Evolutionary conservation across 2,113 vertebrate genomes (phyloP).

Genomic region (Pygoscelis adeliae): DNA sequence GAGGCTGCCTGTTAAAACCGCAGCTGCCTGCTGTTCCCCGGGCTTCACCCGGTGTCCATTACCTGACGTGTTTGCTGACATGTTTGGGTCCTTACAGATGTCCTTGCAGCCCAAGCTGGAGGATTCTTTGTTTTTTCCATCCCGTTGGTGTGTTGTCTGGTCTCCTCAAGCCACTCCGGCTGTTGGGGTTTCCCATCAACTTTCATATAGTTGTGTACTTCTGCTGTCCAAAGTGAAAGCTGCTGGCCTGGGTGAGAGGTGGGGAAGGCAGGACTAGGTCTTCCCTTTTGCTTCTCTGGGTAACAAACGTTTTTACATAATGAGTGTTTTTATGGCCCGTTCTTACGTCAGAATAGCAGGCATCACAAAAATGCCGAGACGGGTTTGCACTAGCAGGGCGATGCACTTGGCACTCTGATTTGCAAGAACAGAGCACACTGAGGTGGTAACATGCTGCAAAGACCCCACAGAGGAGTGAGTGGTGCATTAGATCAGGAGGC

Average conservation of each 20-base stretch:
- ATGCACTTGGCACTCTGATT: not conserved
- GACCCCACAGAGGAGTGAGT: not conserved
- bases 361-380: no score
- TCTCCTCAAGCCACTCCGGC: not conserved
- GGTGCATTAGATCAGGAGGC: not conserved
- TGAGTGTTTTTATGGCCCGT: not conserved
- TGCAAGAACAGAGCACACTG: not conserved
- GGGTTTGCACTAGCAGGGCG: not conserved
- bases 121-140: not conserved
- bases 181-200: not conserved
- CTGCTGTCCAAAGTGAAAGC: not conserved
- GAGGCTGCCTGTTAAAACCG: not conserved
- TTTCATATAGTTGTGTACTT: not conserved
- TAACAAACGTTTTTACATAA: not conserved
- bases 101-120: not conserved
- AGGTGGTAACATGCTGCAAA: not conserved
- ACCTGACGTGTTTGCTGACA: not conserved
- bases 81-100: not conserved
- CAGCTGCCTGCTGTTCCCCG: not conserved
- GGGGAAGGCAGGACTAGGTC: not conserved
- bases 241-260: not conserved
- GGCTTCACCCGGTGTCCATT: fast-evolving
- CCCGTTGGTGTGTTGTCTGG: not conserved
- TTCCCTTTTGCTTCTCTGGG: not conserved
- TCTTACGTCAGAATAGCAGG: not conserved